Conservation (phyloP, 1,140 invertebrate species). For the Batillaria attramentaria region DNA sequence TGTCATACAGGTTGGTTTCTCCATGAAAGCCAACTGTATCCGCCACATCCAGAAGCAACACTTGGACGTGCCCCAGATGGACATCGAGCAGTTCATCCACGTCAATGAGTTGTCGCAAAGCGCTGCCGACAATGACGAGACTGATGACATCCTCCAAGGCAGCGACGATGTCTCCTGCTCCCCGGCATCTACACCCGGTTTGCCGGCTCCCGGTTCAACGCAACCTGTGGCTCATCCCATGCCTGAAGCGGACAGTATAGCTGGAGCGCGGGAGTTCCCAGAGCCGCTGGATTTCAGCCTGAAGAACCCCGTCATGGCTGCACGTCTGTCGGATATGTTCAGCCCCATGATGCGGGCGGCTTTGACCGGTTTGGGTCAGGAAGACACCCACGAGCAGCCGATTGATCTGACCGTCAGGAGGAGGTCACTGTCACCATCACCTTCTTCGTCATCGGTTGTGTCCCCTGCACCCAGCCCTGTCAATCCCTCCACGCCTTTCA, state of each 20-base stretch:
- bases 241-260: conserved; percentile 24
- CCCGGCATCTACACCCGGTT: conserved; percentile 11
- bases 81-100: conserved; percentile 58
- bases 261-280: too few relatives aligned
- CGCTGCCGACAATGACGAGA: conserved; percentile 42
- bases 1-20: conserved; percentile 65
- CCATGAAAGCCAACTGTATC: conserved; percentile 72
- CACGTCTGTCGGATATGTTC: conserved; percentile 3
- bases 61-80: conserved; percentile 61
- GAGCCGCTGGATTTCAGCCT: conserved; percentile 86
- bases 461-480: conserved; percentile 10
- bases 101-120: conserved; percentile 53
- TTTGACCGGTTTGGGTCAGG: background rate
- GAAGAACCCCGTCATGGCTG: conserved; percentile 73
- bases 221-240: conserved; percentile 57
- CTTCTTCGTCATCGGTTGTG: background rate
- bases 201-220: background rate
- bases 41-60: conserved; percentile 72
- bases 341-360: background rate
- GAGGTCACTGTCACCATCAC: conserved; percentile 10
- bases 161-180: conserved; percentile 30
- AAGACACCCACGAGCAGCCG: conserved; percentile 45
- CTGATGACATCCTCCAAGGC: conserved; percentile 25
- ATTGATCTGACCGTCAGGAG: conserved; percentile 63
- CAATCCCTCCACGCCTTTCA: background rate